These are phyloP conservation scores for Crotalus helleri DNA, from an alignment of 2,113 vertebrate species.

Conservation along the genomic window DNA sequence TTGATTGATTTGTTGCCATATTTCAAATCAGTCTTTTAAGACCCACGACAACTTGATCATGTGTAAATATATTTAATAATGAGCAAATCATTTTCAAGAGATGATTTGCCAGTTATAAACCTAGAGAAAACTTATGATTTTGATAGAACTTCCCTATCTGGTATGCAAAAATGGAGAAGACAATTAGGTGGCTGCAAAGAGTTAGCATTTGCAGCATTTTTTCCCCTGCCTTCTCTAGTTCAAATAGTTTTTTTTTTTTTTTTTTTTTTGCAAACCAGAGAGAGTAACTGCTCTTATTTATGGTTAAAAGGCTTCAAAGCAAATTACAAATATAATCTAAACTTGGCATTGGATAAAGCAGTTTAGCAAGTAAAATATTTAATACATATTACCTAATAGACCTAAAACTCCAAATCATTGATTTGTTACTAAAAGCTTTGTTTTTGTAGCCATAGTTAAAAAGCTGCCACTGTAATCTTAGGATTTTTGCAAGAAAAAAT, in stretches of 20 bases:
- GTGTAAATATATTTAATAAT: background rate
- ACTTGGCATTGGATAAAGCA: background rate
- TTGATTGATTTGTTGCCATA: background rate
- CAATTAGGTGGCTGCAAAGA: too few relatives aligned
- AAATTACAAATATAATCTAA: background rate
- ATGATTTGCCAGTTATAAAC: background rate
- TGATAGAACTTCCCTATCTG: background rate
- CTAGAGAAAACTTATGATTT: background rate
- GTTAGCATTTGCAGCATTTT: too few relatives aligned
- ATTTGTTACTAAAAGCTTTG: background rate
- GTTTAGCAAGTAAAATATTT: background rate
- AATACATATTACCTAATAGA: background rate
- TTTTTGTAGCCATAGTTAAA: background rate
- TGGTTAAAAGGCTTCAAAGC: background rate
- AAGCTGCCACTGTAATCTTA: background rate
- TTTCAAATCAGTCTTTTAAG: background rate
- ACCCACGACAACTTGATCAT: background rate
- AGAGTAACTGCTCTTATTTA: background rate
- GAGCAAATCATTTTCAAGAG: background rate
- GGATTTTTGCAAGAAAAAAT: background rate
- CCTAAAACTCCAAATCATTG: background rate
- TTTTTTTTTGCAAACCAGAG: too few relatives aligned
- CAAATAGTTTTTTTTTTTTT: too few relatives aligned
- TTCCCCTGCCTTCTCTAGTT: too few relatives aligned
- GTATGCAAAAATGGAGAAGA: too few relatives aligned